Conservation (phyloP, 1,140 invertebrate genomes). For the Drosophila hydei region DNA sequence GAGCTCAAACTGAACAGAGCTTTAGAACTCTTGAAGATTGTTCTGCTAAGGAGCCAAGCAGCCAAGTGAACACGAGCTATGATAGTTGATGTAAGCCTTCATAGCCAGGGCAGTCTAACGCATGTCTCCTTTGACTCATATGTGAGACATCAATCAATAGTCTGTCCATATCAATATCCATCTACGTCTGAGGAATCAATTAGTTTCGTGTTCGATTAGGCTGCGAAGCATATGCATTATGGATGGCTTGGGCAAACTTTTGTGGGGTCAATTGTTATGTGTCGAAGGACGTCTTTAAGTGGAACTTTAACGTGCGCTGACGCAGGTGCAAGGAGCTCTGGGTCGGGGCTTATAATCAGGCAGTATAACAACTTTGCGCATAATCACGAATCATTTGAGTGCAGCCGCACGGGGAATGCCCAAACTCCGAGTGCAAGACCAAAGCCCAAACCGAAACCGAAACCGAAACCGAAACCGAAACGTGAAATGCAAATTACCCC, state of each 20-base stretch:
- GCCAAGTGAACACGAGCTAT: too few relatives aligned
- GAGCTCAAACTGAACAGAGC: too few relatives aligned
- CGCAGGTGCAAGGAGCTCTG: slow-evolving; percentile 6
- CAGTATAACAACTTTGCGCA: slow-evolving; percentile 66
- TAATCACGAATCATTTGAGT: slow-evolving; percentile 73
- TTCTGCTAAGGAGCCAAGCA: too few relatives aligned
- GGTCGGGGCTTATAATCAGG: slow-evolving; percentile 40
- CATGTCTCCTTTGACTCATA: too few relatives aligned
- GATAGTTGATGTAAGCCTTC: too few relatives aligned
- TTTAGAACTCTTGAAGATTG: too few relatives aligned
- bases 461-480: slow-evolving; percentile 34
- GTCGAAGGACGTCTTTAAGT: slow-evolving; percentile 8
- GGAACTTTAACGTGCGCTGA: neutral
- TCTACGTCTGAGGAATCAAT: neutral
- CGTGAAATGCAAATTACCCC: slow-evolving; percentile 69
- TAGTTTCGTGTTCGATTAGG: slow-evolving; percentile 1
- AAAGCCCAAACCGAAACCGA: neutral
- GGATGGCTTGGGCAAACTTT: slow-evolving; percentile 9
- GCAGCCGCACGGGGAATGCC: slow-evolving; percentile 26
- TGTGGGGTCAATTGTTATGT: slow-evolving; percentile 3
- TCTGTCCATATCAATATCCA: neutral
- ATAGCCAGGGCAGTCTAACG: too few relatives aligned
- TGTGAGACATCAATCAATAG: too few relatives aligned
- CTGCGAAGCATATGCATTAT: slow-evolving; percentile 4
- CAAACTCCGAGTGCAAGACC: neutral